Percentiles rank a stretch among this genome's conserved stretches.
Evolutionary conservation across 2,888 invertebrate species (phyloP).

Genomic region (Melangyna quadrimaculata): DNA sequence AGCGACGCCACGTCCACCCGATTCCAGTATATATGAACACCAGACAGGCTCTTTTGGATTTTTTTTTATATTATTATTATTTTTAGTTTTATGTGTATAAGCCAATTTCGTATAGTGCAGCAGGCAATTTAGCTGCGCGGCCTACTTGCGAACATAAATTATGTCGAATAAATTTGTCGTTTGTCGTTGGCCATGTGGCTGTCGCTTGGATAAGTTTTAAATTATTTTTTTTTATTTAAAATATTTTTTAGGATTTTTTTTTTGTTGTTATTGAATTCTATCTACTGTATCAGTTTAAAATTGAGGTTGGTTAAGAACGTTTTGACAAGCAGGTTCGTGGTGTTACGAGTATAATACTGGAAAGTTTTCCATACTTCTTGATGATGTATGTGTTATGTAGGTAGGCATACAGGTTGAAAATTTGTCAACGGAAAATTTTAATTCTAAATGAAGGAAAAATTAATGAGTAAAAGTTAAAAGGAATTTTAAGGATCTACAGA

Average conservation of each 20-base stretch:
- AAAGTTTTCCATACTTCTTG: slow-evolving; percentile 3
- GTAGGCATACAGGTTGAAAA: background rate
- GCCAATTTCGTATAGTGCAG: slow-evolving; percentile 53
- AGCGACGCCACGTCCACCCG: slow-evolving; percentile 68
- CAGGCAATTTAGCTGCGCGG: slow-evolving; percentile 67
- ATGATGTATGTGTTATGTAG: too few species aligned
- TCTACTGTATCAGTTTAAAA: background rate
- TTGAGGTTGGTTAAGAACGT: slow-evolving; percentile 20
- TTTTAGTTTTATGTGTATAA: slow-evolving; percentile 22
- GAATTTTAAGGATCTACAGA: background rate
- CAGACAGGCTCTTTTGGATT: slow-evolving; percentile 12
- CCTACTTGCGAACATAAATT: slow-evolving; percentile 70
- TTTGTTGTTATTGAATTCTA: background rate
- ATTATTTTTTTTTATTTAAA: background rate
- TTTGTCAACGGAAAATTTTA: background rate
- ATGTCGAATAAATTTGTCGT: slow-evolving; percentile 69
- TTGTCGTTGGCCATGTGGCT: slow-evolving; percentile 69
- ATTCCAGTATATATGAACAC: slow-evolving; percentile 29
- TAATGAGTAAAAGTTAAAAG: background rate
- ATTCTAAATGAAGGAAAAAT: background rate
- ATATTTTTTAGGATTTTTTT: background rate
- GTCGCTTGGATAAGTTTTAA: slow-evolving; percentile 53
- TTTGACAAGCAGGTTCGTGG: slow-evolving; percentile 29
- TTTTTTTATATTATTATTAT: slow-evolving; percentile 7
- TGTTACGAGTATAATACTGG: background rate